A percentile compares a stretch with the other conserved stretches of the same genome.
These are phyloP conservation scores for Asbolus verrucosus DNA, from an alignment of 1,140 invertebrate species.

Conservation along the genomic window DNA sequence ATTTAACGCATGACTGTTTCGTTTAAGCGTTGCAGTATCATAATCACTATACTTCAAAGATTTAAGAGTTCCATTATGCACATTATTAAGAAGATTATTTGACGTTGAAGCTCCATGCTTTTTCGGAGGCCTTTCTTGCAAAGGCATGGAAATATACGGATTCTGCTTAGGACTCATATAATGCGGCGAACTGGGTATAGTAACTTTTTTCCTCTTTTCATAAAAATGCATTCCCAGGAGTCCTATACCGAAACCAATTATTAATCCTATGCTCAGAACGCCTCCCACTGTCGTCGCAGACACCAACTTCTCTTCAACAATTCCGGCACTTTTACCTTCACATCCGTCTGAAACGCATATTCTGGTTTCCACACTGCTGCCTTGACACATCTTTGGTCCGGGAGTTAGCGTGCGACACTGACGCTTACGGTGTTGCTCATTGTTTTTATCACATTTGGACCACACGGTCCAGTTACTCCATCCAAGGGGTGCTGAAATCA, in stretches of 20 bases:
- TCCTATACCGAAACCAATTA: slow-evolving; percentile 61
- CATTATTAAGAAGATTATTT: slow-evolving; percentile 65
- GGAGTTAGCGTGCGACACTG: slow-evolving; percentile 70
- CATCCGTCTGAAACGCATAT: slow-evolving; percentile 69
- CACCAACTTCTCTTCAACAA: background rate
- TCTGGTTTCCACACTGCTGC: slow-evolving; percentile 73
- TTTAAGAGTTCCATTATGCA: slow-evolving; percentile 72
- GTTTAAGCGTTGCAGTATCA: slow-evolving; percentile 81
- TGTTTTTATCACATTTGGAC: slow-evolving; percentile 75
- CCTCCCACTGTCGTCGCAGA: too few relatives aligned
- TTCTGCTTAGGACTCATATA: slow-evolving; percentile 85
- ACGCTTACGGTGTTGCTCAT: slow-evolving; percentile 74
- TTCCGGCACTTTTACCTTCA: too few relatives aligned
- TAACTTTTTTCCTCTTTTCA: slow-evolving; percentile 65
- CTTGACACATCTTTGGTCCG: slow-evolving; percentile 73
- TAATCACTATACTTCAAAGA: slow-evolving; percentile 80
- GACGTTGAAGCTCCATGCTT: slow-evolving; percentile 67
- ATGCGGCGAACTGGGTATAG: slow-evolving; percentile 77
- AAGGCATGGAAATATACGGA: slow-evolving; percentile 83
- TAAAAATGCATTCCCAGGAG: slow-evolving; percentile 42
- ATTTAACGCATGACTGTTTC: slow-evolving; percentile 77
- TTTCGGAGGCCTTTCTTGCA: slow-evolving; percentile 69
- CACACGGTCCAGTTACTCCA: slow-evolving; percentile 78
- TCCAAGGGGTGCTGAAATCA: slow-evolving; percentile 68
- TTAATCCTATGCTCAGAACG: slow-evolving; percentile 66